These are phyloP conservation scores for Diadegma fenestrale DNA, from an alignment of 2,888 invertebrate species.

Conservation along the genomic window DNA sequence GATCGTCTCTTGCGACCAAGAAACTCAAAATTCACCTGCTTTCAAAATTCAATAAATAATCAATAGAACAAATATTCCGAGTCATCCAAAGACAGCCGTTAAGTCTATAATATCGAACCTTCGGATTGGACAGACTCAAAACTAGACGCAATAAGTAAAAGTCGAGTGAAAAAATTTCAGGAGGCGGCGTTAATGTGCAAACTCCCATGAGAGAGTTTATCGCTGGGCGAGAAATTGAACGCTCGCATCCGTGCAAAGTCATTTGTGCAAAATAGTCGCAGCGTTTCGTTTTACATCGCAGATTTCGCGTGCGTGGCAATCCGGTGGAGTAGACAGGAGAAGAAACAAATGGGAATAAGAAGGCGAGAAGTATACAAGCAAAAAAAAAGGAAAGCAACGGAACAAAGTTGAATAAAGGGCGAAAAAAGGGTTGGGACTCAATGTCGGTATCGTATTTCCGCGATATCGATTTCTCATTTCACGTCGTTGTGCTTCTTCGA, in stretches of 20 bases:
- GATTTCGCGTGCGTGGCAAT: conserved; percentile 13
- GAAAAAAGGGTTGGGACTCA: not conserved
- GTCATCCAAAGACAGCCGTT: not conserved
- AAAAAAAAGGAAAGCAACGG: conserved; percentile 11
- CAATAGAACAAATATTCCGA: too few species aligned
- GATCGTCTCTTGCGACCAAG: too few species aligned
- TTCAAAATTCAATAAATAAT: too few species aligned
- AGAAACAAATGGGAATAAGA: conserved; percentile 44
- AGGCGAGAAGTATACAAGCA: conserved; percentile 13
- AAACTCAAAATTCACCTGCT: too few species aligned
- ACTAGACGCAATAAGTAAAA: not conserved
- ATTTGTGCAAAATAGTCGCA: conserved; percentile 24
- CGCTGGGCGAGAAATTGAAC: conserved; percentile 37
- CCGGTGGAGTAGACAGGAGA: conserved; percentile 51
- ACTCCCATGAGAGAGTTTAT: conserved; percentile 62
- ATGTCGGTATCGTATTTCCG: not conserved
- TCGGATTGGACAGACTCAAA: not conserved
- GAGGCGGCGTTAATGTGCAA: conserved; percentile 53
- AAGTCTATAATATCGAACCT: too few species aligned
- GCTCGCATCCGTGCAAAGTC: conserved; percentile 61
- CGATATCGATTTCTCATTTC: conserved; percentile 13
- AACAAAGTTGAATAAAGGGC: not conserved
- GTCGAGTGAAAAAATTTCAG: not conserved
- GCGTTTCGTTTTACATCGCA: conserved; percentile 14
- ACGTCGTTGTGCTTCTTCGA: not conserved